Evolutionary conservation across 2,888 invertebrate genomes (phyloP).

Genomic region (Ethmia dodecea): DNA sequence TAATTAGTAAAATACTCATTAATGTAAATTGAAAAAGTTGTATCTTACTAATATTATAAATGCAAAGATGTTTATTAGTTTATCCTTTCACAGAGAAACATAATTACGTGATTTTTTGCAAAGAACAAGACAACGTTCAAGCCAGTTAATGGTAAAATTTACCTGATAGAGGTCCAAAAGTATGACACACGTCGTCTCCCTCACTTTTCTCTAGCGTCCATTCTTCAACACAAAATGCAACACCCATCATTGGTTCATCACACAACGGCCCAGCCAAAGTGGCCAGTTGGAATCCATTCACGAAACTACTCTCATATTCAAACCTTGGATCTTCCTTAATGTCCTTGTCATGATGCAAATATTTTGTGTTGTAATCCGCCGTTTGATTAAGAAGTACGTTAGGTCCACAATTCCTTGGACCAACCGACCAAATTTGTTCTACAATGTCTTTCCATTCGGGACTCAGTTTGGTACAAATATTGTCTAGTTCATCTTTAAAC

Average conservation of each 20-base stretch:
- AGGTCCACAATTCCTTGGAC: conserved; percentile 91
- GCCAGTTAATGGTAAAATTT: conserved; percentile 1
- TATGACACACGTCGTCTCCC: conserved; percentile 53
- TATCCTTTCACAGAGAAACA: no score
- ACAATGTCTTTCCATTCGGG: conserved; percentile 72
- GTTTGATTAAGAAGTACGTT: conserved; percentile 93
- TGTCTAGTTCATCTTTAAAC: conserved; percentile 77
- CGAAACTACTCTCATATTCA: conserved; percentile 86
- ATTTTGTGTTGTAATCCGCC: conserved; percentile 76
- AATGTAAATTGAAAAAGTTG: no score
- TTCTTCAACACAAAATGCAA: conserved; percentile 92
- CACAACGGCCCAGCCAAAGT: conserved; percentile 95
- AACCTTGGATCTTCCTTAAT: conserved; percentile 73
- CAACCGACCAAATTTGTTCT: conserved; percentile 92
- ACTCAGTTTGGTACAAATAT: conserved; percentile 78
- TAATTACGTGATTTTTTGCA: not conserved
- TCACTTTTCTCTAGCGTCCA: conserved; percentile 80
- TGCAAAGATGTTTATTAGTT: no score
- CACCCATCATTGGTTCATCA: conserved; percentile 97
- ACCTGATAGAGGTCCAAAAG: conserved; percentile 78
- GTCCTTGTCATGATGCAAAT: conserved; percentile 52
- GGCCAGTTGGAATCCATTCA: conserved; percentile 92
- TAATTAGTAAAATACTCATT: no score
- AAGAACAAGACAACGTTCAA: conserved; percentile 1
- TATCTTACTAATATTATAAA: no score